Base-by-base conservation (phyloP, 2,888 invertebrate species). In the Melipona beecheii region DNA sequence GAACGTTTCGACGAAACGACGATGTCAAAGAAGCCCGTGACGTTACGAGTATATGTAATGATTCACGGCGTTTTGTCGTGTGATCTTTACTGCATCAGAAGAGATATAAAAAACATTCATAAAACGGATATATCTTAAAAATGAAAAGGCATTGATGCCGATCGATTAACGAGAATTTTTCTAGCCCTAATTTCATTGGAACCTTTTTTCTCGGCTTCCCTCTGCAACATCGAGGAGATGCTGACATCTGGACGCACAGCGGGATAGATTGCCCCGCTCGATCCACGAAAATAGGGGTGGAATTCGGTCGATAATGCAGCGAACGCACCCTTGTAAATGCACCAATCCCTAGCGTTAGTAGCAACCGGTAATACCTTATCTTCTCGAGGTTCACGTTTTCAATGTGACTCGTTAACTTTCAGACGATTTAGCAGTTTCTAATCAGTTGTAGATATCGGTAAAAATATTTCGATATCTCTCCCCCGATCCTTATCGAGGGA, bases 1-100 rank as follows among this genome's bases (percentile, higher is more conserved):
- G 56, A 52, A 66, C 71, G 52, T 79, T 81, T 75, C 81, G 54
- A 66, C 54, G 69, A 80, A 84, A 84, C 80, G 83, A 84, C 80
- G 83, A 64, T 27, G 75, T 52, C 75, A 73, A 77, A 73, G 65
- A 71, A 66, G 72, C 36, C 54, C 24, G 49, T 52, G n/a, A 68
- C 27, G 27, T 54, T 36, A 15, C 50, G 4, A 43, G 43, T 13
- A 5, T 27, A 27, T 21, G 49, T 9, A 13, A 50, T 36, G 54
- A 73, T 62, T 73, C 4, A 2, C 58, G 11, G 36, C 2, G 56
- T 19, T 24, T 2, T 4, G n/a, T 58, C 9, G 43, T 17, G 50
- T n/a, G 24, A 66, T 52, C 52, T 52, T 36, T 17, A 0, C 5
- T n/a, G 17, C n/a, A 17, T 19, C 11, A 11, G 27, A 13, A 15